A percentile compares a stretch with the other conserved stretches of the same genome.
These are phyloP conservation scores for Sarotherodon lohbergeri DNA, from an alignment of 2,113 vertebrate genomes.

Conservation along the genomic window DNA sequence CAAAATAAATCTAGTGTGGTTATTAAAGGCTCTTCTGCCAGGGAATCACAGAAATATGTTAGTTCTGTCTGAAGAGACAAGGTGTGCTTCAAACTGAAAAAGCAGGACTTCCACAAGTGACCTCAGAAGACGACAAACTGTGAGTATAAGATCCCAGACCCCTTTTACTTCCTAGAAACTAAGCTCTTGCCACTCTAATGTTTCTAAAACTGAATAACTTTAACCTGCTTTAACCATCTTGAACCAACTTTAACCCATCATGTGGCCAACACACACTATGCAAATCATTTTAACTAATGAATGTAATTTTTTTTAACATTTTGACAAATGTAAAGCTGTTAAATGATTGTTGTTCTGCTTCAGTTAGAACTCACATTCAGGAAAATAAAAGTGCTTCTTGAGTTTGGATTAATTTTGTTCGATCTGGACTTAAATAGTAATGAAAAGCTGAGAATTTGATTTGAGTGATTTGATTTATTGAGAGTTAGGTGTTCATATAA, in stretches of 20 bases:
- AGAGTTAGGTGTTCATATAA: not conserved
- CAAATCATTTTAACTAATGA: not conserved
- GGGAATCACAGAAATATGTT: not conserved
- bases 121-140: not conserved
- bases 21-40: not conserved
- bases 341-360: not conserved
- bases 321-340: not conserved
- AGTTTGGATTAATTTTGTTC: not conserved
- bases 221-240: not conserved
- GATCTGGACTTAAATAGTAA: not conserved
- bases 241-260: not conserved
- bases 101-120: not conserved
- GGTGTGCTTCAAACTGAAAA: not conserved
- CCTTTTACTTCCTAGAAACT: not conserved
- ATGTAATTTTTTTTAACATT: not conserved
- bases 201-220: not conserved
- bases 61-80: not conserved
- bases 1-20: not conserved
- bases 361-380: not conserved
- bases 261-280: not conserved
- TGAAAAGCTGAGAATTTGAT: not conserved
- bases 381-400: not conserved
- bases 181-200: not conserved
- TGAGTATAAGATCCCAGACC: not conserved
- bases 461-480: not conserved